These are phyloP conservation scores for Pissodes strobi DNA, from an alignment of 1,140 invertebrate species.

Conservation along the genomic window DNA sequence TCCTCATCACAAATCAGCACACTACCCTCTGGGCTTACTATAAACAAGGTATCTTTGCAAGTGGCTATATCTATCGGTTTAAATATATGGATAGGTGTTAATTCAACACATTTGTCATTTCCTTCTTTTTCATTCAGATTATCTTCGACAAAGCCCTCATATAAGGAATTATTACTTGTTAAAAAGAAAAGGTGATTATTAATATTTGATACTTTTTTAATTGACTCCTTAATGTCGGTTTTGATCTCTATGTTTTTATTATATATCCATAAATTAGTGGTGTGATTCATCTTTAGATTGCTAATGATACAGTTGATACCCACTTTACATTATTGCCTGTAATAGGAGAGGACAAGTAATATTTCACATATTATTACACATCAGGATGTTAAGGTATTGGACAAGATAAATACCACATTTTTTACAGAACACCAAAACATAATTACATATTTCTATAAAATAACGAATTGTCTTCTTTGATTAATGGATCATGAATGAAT, in stretches of 20 bases:
- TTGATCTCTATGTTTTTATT: constrained; percentile 27
- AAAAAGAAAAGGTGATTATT: constrained; percentile 46
- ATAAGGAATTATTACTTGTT: constrained; percentile 43
- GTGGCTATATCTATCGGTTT: constrained; percentile 62
- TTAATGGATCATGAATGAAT: no score
- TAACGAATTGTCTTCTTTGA: no score
- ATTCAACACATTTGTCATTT: constrained; percentile 22
- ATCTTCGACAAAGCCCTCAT: constrained; percentile 44
- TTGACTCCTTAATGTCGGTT: constrained; percentile 37
- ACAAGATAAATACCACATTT: no score
- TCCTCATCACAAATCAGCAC: constrained; percentile 63
- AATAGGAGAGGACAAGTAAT: no score
- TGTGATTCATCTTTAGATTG: constrained; percentile 10
- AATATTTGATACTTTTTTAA: constrained; percentile 49
- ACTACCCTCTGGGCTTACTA: constrained; percentile 65
- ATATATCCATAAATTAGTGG: constrained; percentile 43
- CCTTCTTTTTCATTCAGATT: no score
- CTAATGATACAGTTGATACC: no score
- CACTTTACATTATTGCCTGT: no score
- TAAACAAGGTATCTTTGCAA: constrained; percentile 63
- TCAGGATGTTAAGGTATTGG: no score
- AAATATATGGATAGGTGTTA: constrained; percentile 24
- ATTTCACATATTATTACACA: no score
- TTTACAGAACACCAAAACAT: no score
- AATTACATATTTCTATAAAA: no score